phyloP scores from a whole-genome alignment of 2,888 invertebrate genomes.

The Stegophylla sp. region DNA sequence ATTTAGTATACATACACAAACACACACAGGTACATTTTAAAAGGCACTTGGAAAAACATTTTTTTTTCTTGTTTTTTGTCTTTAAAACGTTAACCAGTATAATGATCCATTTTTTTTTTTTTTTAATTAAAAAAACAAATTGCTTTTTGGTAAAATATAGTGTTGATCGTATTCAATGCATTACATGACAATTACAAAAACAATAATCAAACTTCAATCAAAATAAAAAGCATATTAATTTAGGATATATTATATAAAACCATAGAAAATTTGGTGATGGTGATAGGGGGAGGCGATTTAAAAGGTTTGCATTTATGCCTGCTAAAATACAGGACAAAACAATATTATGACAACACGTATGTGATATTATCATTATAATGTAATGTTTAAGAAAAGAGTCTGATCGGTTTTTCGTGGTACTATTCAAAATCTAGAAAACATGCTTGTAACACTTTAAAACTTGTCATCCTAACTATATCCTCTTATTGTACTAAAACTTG shows the following conservation, averaged over 20 bases:
- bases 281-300: background rate
- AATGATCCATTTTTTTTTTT: constrained; percentile 10
- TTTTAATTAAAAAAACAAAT: constrained; percentile 14
- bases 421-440: background rate
- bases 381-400: background rate
- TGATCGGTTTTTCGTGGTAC: background rate
- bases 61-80: constrained; percentile 15
- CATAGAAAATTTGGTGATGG: background rate
- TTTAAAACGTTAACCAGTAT: constrained; percentile 32
- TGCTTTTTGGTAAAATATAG: background rate
- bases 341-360: background rate
- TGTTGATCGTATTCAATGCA: background rate
- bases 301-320: background rate
- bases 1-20: constrained; percentile 34
- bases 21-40: constrained; percentile 39
- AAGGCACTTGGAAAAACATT: constrained; percentile 52
- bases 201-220: constrained; percentile 1
- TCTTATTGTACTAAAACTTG: too few species aligned
- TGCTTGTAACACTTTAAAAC: background rate
- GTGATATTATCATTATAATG: background rate
- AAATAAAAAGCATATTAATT: background rate
- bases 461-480: too few species aligned
- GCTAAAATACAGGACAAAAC: background rate
- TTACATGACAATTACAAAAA: background rate
- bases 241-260: background rate